Evolutionary conservation across 2,113 vertebrate species (phyloP).

Genomic region (Microtus pennsylvanicus): DNA sequence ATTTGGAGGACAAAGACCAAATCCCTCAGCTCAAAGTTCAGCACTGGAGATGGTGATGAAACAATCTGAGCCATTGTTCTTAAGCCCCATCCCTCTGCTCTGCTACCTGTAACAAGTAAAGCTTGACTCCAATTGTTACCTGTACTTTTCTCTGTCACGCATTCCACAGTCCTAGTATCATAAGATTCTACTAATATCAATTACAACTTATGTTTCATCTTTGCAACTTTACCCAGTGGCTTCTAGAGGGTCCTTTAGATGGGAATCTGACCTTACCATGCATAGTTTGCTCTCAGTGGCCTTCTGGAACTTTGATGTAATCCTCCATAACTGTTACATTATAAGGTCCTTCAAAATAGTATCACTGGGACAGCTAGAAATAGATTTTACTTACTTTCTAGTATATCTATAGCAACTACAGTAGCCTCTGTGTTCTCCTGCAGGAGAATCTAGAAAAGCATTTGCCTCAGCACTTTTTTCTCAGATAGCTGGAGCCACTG

Average conservation of each 20-base stretch:
- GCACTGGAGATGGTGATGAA: too few relatives aligned
- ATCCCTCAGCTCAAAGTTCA: too few relatives aligned
- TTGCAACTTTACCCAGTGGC: too few relatives aligned
- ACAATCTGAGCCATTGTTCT: too few relatives aligned
- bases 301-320: not conserved
- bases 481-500: not conserved
- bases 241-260: not conserved
- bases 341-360: not conserved
- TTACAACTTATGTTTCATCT: not conserved
- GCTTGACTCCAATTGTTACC: too few relatives aligned
- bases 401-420: not conserved
- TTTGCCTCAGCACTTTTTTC: not conserved
- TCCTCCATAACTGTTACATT: not conserved
- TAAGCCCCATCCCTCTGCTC: too few relatives aligned
- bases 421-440: not conserved
- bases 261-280: not conserved
- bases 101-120: not conserved
- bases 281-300: not conserved
- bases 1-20: too few relatives aligned
- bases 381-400: too few relatives aligned
- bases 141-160: not conserved
- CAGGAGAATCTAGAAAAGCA: not conserved
- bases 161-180: not conserved
- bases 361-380: not conserved
- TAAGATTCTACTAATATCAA: not conserved